Conservation (phyloP, 1,140 invertebrate species). For the Ruditapes philippinarum region DNA sequence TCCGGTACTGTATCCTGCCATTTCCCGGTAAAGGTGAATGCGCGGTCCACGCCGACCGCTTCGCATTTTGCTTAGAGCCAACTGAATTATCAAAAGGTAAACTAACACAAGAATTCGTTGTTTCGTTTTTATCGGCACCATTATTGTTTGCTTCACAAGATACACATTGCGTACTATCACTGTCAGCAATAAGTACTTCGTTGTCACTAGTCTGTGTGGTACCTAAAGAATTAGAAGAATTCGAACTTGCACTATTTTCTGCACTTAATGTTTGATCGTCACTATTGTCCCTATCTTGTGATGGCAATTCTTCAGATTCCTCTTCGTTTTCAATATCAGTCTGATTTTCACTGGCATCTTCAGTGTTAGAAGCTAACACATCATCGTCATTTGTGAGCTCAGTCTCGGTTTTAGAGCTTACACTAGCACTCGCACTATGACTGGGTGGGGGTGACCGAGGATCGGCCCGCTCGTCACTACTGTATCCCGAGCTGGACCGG, state of each 20-base stretch:
- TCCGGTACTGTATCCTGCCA: slow-evolving; percentile 53
- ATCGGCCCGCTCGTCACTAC: slow-evolving; percentile 60
- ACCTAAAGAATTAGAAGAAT: background rate
- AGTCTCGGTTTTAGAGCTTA: slow-evolving; percentile 49
- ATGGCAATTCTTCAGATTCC: background rate
- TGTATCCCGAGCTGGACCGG: slow-evolving; percentile 61
- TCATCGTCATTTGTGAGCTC: slow-evolving; percentile 43
- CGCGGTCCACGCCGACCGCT: slow-evolving; percentile 25
- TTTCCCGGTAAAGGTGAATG: slow-evolving; percentile 30
- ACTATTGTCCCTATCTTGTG: background rate
- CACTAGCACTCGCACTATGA: slow-evolving; percentile 24
- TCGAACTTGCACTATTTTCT: background rate
- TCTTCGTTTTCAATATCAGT: slow-evolving; percentile 28
- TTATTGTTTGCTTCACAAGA: slow-evolving; percentile 29
- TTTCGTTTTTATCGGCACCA: slow-evolving; percentile 44
- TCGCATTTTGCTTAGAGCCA: background rate
- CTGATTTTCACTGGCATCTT: slow-evolving; percentile 14
- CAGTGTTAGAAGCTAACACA: background rate
- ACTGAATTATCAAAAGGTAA: slow-evolving; percentile 33
- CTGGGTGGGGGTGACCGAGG: slow-evolving; percentile 47
- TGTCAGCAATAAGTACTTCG: background rate
- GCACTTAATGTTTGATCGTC: background rate
- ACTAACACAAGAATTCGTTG: slow-evolving; percentile 50
- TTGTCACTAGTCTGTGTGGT: background rate
- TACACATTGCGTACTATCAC: slow-evolving; percentile 1